phyloP scores from a whole-genome alignment of 1,140 invertebrate species.

The Tetramorium simillimum region DNA sequence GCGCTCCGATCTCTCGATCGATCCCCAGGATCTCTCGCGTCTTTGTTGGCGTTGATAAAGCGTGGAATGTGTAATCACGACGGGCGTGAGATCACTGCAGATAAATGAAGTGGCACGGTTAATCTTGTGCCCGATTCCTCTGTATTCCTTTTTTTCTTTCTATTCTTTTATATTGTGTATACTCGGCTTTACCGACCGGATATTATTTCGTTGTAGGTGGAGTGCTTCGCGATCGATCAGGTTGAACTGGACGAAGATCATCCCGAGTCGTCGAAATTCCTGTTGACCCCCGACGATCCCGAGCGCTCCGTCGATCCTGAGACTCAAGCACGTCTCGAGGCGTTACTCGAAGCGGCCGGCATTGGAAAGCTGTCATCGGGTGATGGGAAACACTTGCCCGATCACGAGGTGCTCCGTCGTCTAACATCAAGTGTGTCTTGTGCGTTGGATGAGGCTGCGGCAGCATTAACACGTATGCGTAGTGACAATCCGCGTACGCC shows the following conservation, averaged over 20 bases:
- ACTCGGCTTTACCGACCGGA: background rate
- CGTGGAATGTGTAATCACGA: background rate
- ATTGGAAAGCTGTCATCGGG: constrained; percentile 89
- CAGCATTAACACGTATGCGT: constrained; percentile 97
- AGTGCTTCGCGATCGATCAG: constrained; percentile 89
- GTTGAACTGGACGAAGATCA: constrained; percentile 89
- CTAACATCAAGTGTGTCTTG: constrained; percentile 96
- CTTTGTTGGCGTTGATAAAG: background rate
- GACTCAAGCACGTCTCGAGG: constrained; percentile 95
- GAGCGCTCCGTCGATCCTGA: constrained; percentile 95
- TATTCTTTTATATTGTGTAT: background rate
- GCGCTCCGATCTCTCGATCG: constrained; percentile 1
- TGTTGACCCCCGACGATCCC: constrained; percentile 90
- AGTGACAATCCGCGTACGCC: constrained; percentile 90
- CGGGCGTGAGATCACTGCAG: background rate
- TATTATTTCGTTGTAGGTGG: constrained; percentile 85
- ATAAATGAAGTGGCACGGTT: background rate
- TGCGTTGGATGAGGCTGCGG: constrained; percentile 97
- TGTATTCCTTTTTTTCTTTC: background rate
- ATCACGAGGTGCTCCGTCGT: constrained; percentile 93
- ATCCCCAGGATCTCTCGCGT: background rate
- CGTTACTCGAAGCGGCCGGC: constrained; percentile 95
- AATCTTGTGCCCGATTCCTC: background rate
- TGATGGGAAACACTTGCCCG: constrained; percentile 92
- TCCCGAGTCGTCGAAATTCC: constrained; percentile 92